These are phyloP conservation scores for Lysandra bellargus DNA, from an alignment of 2,888 invertebrate species.

Conservation along the genomic window DNA sequence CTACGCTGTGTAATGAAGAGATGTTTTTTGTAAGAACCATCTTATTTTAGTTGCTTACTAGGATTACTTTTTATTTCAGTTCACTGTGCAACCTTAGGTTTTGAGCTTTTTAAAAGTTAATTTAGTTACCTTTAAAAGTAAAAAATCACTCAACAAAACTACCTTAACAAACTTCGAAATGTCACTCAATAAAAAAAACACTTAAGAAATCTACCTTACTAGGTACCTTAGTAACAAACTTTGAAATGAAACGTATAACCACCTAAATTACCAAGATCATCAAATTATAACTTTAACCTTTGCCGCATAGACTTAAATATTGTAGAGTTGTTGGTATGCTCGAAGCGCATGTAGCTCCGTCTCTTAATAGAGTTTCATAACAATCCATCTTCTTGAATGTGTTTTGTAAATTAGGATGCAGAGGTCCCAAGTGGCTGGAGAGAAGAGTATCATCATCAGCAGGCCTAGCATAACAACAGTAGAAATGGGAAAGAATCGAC, in stretches of 20 bases:
- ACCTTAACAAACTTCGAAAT: neutral
- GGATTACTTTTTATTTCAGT: neutral
- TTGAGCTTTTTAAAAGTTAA: too few species aligned
- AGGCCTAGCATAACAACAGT: too few species aligned
- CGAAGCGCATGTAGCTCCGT: neutral
- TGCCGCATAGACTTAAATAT: neutral
- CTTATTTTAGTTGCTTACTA: neutral
- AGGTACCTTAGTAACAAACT: neutral
- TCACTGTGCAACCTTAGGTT: neutral
- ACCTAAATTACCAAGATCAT: neutral
- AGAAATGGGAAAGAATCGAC: too few species aligned
- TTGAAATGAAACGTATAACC: neutral
- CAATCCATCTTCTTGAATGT: conserved; percentile 8
- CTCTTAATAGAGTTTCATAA: conserved; percentile 14
- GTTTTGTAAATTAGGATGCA: neutral
- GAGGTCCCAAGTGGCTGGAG: neutral
- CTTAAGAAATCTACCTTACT: too few species aligned
- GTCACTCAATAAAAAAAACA: too few species aligned
- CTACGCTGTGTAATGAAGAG: neutral
- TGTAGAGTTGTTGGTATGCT: neutral
- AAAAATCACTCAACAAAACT: neutral
- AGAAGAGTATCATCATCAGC: neutral
- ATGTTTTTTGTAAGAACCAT: neutral
- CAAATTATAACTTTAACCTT: neutral
- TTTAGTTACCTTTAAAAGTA: neutral